Evolutionary conservation across 2,113 vertebrate genomes (phyloP).

Genomic region (Leptocoma aspasia): DNA sequence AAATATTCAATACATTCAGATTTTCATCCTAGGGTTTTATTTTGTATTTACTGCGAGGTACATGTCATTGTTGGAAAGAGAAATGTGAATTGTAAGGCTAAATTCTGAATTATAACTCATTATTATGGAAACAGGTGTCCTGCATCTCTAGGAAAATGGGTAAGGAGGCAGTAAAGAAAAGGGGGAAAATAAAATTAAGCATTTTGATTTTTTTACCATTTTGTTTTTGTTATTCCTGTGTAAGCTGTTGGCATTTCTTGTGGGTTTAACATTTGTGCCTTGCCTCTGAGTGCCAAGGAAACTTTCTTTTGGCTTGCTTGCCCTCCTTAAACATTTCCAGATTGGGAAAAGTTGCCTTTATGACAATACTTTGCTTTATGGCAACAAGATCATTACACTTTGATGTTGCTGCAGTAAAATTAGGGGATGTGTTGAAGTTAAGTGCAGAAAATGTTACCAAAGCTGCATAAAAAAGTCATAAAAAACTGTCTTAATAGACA

Average conservation of each 20-base stretch:
- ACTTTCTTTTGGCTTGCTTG: not conserved
- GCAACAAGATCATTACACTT: conserved; percentile 7
- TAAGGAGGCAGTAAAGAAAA: not conserved
- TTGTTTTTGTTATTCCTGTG: not conserved
- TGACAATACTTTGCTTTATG: conserved; percentile 22
- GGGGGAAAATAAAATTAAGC: not conserved
- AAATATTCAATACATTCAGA: not conserved
- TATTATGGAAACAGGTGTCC: not conserved
- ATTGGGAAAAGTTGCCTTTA: conserved; percentile 4
- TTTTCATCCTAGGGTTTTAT: not conserved
- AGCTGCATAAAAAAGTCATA: conserved; percentile 15
- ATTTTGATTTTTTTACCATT: not conserved
- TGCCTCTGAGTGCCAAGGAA: not conserved
- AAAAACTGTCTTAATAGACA: conserved; percentile 18
- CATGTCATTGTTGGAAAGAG: not conserved
- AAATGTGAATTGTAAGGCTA: not conserved
- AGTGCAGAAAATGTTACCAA: conserved; percentile 32
- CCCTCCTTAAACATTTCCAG: not conserved
- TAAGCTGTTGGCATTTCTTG: not conserved
- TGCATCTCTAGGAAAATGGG: not conserved
- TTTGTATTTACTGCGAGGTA: not conserved
- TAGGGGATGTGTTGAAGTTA: conserved; percentile 13
- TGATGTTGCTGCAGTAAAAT: conserved; percentile 39
- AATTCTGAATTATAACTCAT: not conserved
- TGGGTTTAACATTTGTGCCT: not conserved